Base-by-base conservation (phyloP, 2,888 invertebrate species). In the Drosophila fulvimacula region DNA sequence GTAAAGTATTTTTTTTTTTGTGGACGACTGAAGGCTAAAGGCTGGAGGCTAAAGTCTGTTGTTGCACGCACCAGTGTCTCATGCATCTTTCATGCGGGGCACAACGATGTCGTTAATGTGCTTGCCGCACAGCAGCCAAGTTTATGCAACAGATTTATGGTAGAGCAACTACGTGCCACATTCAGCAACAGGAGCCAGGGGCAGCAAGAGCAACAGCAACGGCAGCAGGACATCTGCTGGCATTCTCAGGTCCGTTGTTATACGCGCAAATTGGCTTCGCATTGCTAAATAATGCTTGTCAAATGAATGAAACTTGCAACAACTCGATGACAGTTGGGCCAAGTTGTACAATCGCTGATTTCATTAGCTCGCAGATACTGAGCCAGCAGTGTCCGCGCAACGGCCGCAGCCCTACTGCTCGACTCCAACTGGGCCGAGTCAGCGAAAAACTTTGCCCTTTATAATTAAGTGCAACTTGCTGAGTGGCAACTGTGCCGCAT, bases 131-230 rank as follows among this genome's bases (percentile, higher is more conserved):
- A 52, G 38, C 52, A 17, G 41, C 21, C 58, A 69, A 80, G 83
- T 80, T 84, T 84, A 86, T 84, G 84, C 88, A 88, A 72, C 81
- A 88, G 87, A 84, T 90, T 84, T 88, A 85, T 84, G 77, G 69
- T 62, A 62, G 70, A 72, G 53, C 72, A 69, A 63, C 68, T 65
- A 78, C 78, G 88, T 88, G 82, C 88, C 72, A 65, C 72, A 69
- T 53, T 53, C 75, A 39, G 44, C 36, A 39, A 48, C 27, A 48
- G 53, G 24, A 49, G 49, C 21, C 42, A 10, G 41, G 21, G 49
- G n/a, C 42, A 24, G 27, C 27, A 27, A 27, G 0, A 7, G 27
- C 27, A 27, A 27, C 27, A 27, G 7, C 27, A 27, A 27, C 27
- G 9, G 55, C 11, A 46, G 41, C 41, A 56, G 56, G 52, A 55